These are phyloP conservation scores for Cebus imitator DNA, from an alignment of 2,113 vertebrate genomes.

Conservation along the genomic window DNA sequence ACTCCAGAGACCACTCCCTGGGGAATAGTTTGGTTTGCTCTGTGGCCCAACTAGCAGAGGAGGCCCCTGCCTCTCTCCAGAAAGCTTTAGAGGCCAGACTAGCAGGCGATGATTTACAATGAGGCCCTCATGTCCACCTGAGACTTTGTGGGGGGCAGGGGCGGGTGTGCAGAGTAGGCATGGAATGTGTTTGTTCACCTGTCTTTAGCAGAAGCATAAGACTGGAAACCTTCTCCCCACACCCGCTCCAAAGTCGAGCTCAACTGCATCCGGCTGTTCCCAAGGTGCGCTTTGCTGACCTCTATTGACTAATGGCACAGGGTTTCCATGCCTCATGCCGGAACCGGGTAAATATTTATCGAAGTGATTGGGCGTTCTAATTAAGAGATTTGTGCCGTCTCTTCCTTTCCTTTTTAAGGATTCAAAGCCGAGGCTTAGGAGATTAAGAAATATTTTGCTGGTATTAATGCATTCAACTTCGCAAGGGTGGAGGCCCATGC, in stretches of 20 bases:
- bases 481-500: conserved; percentile 28
- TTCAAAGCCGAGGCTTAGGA: conserved; percentile 74
- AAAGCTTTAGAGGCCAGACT: neutral
- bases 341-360: conserved; percentile 74
- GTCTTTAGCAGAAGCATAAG: neutral
- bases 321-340: conserved; percentile 46
- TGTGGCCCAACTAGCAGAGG: neutral
- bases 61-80: neutral
- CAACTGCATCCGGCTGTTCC: neutral
- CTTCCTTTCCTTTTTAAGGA: conserved; percentile 72
- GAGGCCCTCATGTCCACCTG: neutral
- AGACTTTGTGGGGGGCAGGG: neutral
- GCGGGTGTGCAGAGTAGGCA: neutral
- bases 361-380: conserved; percentile 74
- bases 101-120: rapidly evolving
- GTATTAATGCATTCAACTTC: conserved; percentile 65
- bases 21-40: neutral
- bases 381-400: conserved; percentile 77
- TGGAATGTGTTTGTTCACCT: conserved; percentile 32
- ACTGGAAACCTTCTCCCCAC: neutral
- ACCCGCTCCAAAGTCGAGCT: neutral
- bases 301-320: conserved; percentile 55
- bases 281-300: conserved; percentile 34
- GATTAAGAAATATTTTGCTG: conserved; percentile 78
- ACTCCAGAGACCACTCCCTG: neutral